Percentiles rank a stretch among this genome's conserved stretches.
Conservation (phyloP, 2,888 invertebrate species). For the Pemphredon lugubris region DNA sequence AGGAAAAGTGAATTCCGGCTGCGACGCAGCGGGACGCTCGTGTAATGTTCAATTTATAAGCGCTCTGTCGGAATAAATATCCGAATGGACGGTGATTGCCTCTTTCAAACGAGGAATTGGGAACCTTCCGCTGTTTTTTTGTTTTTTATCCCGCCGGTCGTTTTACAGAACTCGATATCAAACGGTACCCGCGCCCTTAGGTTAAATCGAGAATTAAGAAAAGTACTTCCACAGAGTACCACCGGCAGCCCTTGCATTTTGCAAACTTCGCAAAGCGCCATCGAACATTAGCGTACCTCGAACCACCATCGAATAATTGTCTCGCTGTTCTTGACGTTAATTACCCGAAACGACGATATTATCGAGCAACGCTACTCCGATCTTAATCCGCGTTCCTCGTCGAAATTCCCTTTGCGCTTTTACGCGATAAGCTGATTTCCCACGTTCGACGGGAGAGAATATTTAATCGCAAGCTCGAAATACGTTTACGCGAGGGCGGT, state of each 20-base stretch:
- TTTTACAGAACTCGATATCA: too few relatives aligned
- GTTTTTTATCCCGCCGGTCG: too few relatives aligned
- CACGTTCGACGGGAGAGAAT: constrained; percentile 27
- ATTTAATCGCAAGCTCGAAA: constrained; percentile 50
- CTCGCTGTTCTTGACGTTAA: neutral
- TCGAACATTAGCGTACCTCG: too few relatives aligned
- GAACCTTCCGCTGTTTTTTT: neutral
- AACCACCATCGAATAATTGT: neutral
- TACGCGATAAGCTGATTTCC: constrained; percentile 45
- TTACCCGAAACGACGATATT: neutral
- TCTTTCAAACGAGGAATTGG: neutral
- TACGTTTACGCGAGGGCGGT: constrained; percentile 33
- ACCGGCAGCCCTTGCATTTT: too few relatives aligned
- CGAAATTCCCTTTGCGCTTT: constrained; percentile 28
- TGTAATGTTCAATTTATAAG: constrained; percentile 54
- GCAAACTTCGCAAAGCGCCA: too few relatives aligned
- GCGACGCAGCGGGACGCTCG: too few relatives aligned
- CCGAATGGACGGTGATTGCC: neutral
- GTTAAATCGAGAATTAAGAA: too few relatives aligned
- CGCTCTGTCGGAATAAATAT: neutral
- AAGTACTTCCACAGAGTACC: too few relatives aligned
- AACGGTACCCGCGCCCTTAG: too few relatives aligned
- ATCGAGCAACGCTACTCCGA: too few relatives aligned
- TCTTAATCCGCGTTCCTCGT: constrained; percentile 20
- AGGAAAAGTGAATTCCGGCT: too few relatives aligned